Conservation (phyloP, 2,113 vertebrate species). For the Eurypyga helias region DNA sequence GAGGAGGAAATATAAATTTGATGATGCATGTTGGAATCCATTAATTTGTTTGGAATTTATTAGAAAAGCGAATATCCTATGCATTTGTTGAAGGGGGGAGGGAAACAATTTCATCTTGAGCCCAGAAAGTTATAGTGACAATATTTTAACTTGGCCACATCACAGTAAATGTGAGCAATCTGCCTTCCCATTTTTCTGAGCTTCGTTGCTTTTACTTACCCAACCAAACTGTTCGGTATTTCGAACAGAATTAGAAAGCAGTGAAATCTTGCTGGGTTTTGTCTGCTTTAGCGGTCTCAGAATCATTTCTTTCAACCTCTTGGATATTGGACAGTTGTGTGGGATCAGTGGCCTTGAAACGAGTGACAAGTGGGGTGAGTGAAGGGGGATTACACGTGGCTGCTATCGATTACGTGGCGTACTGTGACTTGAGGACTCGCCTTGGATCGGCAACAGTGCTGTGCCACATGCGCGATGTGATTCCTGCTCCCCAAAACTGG, state of each 20-base stretch:
- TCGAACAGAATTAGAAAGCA: not conserved
- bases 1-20: constrained; percentile 78
- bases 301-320: not conserved
- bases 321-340: not conserved
- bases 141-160: not conserved
- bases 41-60: constrained; percentile 73
- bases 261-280: not conserved
- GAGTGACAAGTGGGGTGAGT: not conserved
- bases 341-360: not conserved
- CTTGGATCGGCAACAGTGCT: not conserved
- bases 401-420: rapidly evolving
- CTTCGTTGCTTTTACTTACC: not conserved
- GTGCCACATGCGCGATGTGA: rapidly evolving
- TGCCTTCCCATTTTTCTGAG: not conserved
- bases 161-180: not conserved
- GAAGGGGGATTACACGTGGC: not conserved
- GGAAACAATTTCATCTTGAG: not conserved
- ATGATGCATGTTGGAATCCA: constrained; percentile 75
- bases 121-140: not conserved
- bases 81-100: not conserved
- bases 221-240: not conserved
- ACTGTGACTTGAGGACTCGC: no score
- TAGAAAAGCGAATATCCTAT: constrained; percentile 8
- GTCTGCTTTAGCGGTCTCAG: not conserved
- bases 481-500: not conserved